Evolutionary conservation across 2,797 vertebrate species (phyloP), one percentile per base, ranked within the genome.

Genomic region (Chelonia mydas): DNA sequence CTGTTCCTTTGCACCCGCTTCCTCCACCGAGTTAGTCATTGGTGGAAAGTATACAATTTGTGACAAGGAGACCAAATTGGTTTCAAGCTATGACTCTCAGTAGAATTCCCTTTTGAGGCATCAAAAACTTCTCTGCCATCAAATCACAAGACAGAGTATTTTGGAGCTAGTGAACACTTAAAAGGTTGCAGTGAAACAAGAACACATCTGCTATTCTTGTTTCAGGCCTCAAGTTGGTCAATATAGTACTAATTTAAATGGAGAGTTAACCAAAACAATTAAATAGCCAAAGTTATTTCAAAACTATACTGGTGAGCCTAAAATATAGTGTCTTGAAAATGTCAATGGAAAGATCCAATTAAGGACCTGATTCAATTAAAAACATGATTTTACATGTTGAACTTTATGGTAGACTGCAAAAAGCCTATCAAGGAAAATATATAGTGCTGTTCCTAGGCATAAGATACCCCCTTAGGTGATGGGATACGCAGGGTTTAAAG

Each of bases 171-270:
- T 47, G 91, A 95, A 80, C 94, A 80, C 86, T 95, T 86, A 84
- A 81, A 94, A 91, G 88, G 57, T 92, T 77, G 89, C 89, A 84
- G 53, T 15, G 74, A 78, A 96, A 88, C 72, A n/a, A 55, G 5
- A 17, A 81, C 76, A 81, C 86, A 87, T 92, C 95, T 96, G 92
- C 92, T 94, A 17, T 59, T 91, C 82, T 11, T 95, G 59, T 74
- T 90, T 51, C 2, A 80, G 61, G 41, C 94, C 77, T 90, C 88
- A 91, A 93, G 78, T 80, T 93, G 92, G 53, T 68, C 84, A 87
- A 2, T 45, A 12, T 25, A 15, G 13, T 25, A 89, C 54, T 0
- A 92, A 57, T 50, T 96, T 7, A 53, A 93, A 88, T 0, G 11
- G 1, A n/a, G 79, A 86, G 33, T 55, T 93, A 92, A 89, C 88